Conservation (phyloP, 2,797 vertebrate species). For the Leptoclinus maculatus region DNA sequence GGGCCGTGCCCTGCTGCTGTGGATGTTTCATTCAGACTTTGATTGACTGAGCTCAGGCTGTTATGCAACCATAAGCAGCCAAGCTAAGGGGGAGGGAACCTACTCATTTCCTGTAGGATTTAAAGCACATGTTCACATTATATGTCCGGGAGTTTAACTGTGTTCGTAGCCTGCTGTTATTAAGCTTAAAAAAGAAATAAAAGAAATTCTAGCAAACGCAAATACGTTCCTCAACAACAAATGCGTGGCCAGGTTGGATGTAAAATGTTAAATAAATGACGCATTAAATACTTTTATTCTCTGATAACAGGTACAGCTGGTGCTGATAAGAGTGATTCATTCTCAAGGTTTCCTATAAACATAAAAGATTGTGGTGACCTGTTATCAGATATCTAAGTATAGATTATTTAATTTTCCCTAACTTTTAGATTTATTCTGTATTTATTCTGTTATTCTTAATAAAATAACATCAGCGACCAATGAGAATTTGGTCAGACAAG, state of each 20-base stretch:
- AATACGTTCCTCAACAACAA: neutral
- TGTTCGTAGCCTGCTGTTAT: neutral
- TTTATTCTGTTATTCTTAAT: neutral
- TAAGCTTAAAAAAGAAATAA: neutral
- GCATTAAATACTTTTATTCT: neutral
- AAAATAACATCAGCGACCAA: neutral
- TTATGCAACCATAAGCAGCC: constrained; percentile 49
- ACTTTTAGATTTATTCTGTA: neutral
- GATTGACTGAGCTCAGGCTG: constrained; percentile 30
- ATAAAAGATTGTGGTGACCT: constrained; percentile 11
- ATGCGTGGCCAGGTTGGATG: neutral
- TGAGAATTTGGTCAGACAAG: neutral
- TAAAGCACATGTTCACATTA: constrained; percentile 8
- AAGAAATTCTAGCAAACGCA: neutral
- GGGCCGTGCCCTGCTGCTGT: constrained; percentile 29
- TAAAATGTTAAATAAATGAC: constrained; percentile 8
- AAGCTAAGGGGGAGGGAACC: constrained; percentile 17
- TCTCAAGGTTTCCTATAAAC: neutral
- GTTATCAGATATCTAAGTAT: neutral
- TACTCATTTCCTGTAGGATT: constrained; percentile 39
- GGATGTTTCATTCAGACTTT: constrained; percentile 45
- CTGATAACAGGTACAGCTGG: neutral
- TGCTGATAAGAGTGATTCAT: constrained; percentile 18
- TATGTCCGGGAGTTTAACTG: neutral
- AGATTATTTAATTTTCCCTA: neutral